phyloP scores from a whole-genome alignment of 2,888 invertebrate genomes.

The Mantis religiosa region DNA sequence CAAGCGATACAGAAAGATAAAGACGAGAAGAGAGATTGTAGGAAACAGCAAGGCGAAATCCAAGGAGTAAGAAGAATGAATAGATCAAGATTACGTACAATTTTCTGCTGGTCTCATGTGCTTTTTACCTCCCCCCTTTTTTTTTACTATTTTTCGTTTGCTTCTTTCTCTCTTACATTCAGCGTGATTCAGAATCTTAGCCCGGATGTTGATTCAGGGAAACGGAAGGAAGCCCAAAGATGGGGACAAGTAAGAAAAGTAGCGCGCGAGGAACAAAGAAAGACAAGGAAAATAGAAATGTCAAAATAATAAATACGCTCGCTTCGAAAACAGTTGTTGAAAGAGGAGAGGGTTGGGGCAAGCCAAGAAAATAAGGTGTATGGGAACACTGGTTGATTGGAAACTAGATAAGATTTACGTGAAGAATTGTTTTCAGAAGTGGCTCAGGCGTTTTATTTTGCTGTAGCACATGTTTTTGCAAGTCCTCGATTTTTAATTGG shows the following conservation, averaged over 20 bases:
- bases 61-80: conserved; percentile 17
- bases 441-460: neutral
- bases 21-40: neutral
- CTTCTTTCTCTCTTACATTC: neutral
- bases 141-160: neutral
- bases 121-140: conserved; percentile 14
- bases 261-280: neutral
- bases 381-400: neutral
- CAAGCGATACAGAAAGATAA: conserved; percentile 11
- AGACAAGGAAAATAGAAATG: neutral
- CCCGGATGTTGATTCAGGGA: conserved; percentile 28
- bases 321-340: neutral
- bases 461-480: neutral
- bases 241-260: neutral
- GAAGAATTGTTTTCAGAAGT: neutral
- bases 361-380: neutral
- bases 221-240: conserved; percentile 22
- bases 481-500: neutral
- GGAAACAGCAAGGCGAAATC: neutral
- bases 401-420: neutral
- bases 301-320: neutral
- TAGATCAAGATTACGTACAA: conserved; percentile 27
- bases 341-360: neutral
- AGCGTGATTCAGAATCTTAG: conserved; percentile 5
- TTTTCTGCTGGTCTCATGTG: conserved; percentile 27